Evolutionary conservation across 2,113 vertebrate species (phyloP).

Genomic region (Platichthys flesus): DNA sequence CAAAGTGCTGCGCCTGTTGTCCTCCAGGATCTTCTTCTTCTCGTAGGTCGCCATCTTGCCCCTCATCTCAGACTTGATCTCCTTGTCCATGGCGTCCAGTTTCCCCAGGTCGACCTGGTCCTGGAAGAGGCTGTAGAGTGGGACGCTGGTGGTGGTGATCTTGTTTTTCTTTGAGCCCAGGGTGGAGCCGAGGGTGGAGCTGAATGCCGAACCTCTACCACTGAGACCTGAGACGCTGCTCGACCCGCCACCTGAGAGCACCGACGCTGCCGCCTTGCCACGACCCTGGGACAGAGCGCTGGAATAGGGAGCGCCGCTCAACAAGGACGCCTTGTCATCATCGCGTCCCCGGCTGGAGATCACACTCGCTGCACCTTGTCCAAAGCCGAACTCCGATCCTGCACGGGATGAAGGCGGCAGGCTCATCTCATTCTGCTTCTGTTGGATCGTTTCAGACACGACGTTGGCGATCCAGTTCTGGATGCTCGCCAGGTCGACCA

Average conservation of each 20-base stretch:
- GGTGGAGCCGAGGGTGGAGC: conserved; percentile 44
- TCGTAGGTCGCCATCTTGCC: conserved; percentile 90
- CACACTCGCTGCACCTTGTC: conserved; percentile 47
- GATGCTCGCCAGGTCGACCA: conserved; percentile 90
- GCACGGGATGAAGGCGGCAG: conserved; percentile 76
- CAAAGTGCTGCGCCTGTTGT: conserved; percentile 93
- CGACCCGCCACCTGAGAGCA: conserved; percentile 77
- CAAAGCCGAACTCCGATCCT: conserved; percentile 77
- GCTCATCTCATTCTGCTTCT: conserved; percentile 91
- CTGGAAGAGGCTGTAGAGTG: conserved; percentile 91
- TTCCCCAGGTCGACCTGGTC: conserved; percentile 90
- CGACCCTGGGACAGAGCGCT: conserved; percentile 60
- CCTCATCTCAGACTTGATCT: conserved; percentile 89
- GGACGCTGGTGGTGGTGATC: conserved; percentile 89
- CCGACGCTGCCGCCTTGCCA: conserved; percentile 61
- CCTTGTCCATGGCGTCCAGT: conserved; percentile 89
- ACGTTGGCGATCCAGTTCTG: conserved; percentile 96
- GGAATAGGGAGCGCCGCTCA: conserved; percentile 80
- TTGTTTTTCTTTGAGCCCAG: conserved; percentile 72
- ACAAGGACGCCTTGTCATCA: conserved; percentile 86
- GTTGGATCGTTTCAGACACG: conserved; percentile 92
- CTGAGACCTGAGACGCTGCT: conserved; percentile 57
- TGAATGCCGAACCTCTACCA: conserved; percentile 30
- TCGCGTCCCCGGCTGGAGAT: conserved; percentile 70
- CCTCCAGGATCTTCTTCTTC: conserved; percentile 90